Percentiles rank a stretch among this genome's conserved stretches.
phyloP scores from a whole-genome alignment of 2,797 vertebrate genomes.

The Chiloscyllium punctatum region DNA sequence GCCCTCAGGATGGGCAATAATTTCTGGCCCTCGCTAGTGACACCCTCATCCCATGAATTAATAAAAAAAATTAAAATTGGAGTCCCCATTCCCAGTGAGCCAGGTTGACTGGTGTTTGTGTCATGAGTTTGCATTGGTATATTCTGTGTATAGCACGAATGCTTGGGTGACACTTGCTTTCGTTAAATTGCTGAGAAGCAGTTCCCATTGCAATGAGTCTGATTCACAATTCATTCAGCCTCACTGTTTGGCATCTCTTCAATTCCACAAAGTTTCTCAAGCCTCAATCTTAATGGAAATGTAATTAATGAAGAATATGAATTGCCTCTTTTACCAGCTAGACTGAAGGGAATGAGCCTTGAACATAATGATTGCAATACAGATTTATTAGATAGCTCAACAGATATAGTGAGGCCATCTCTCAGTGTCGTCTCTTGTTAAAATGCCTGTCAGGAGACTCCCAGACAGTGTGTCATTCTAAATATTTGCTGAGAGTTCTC shows the following conservation, averaged over 20 bases:
- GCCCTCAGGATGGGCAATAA: no score
- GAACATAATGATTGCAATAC: slow-evolving; percentile 15
- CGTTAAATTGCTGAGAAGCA: background rate
- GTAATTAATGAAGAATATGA: background rate
- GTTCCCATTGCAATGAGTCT: background rate
- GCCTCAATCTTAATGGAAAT: background rate
- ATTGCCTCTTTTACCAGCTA: background rate
- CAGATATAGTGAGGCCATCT: background rate
- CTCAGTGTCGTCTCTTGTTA: background rate
- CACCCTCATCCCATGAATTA: no score
- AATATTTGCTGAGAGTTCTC: background rate
- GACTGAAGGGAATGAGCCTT: background rate
- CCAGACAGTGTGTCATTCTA: background rate
- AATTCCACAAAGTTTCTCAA: background rate
- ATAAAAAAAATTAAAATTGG: background rate
- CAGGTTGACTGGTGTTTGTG: background rate
- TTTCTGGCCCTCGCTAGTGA: no score
- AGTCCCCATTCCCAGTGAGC: background rate
- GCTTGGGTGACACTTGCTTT: background rate
- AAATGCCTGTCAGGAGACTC: background rate
- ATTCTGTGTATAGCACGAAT: background rate
- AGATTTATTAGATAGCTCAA: background rate
- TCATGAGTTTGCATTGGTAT: background rate
- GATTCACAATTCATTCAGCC: background rate
- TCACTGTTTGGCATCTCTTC: background rate